Evolutionary conservation across 2,888 invertebrate genomes (phyloP).

Genomic region (Drosophila anomelani): DNA sequence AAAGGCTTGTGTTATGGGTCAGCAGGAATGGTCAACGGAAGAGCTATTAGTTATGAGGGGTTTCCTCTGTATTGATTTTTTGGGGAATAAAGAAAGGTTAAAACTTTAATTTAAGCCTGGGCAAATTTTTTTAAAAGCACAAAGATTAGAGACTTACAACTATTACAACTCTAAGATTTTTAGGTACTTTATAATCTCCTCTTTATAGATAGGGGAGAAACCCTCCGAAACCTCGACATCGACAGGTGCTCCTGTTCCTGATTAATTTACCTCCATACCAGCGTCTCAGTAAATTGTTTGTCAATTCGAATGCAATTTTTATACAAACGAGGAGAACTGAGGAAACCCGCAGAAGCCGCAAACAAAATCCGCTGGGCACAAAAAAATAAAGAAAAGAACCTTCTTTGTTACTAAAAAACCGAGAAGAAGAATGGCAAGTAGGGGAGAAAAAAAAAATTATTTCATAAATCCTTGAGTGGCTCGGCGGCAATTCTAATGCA

Average conservation of each 20-base stretch:
- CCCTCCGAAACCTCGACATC: background rate
- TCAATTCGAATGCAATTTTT: constrained; percentile 56
- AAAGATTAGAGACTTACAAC: background rate
- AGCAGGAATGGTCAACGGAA: constrained; percentile 22
- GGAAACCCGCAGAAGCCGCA: constrained; percentile 55
- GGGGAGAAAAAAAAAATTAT: constrained; percentile 61
- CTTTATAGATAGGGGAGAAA: background rate
- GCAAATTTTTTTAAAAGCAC: background rate
- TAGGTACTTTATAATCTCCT: background rate
- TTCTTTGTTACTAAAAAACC: constrained; percentile 58
- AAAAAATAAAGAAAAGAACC: constrained; percentile 22
- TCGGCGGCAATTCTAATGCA: constrained; percentile 75
- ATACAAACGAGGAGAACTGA: constrained; percentile 32
- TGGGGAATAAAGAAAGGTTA: too few species aligned
- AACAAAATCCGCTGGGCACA: constrained; percentile 54
- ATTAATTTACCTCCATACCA: constrained; percentile 20
- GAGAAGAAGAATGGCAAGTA: constrained; percentile 34
- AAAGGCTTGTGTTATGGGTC: constrained; percentile 33
- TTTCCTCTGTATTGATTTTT: background rate
- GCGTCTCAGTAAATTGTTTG: constrained; percentile 29
- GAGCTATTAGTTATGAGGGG: background rate
- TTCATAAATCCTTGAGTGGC: constrained; percentile 68
- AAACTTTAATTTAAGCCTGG: background rate
- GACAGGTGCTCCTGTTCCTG: constrained; percentile 52
- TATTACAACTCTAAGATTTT: background rate